These are phyloP conservation scores for Gallinago media DNA, from an alignment of 2,113 vertebrate genomes.

Conservation along the genomic window DNA sequence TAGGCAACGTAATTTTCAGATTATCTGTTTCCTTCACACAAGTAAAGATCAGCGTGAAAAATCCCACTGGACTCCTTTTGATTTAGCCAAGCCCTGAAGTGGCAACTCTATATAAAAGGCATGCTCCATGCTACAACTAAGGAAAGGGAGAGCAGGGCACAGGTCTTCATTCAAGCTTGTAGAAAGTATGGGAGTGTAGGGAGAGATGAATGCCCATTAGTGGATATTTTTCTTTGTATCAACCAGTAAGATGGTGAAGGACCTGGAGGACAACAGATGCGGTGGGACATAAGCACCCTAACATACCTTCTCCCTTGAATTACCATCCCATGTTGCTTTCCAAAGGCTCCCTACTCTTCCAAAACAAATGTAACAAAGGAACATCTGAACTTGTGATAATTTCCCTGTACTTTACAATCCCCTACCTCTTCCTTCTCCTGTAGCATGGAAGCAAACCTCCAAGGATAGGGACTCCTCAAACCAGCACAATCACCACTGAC, in stretches of 20 bases:
- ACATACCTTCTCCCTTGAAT: background rate
- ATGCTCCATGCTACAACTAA: background rate
- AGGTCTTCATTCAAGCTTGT: background rate
- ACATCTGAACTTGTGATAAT: accelerated
- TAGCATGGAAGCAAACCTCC: background rate
- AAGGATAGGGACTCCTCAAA: background rate
- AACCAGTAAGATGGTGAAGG: background rate
- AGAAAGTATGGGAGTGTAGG: background rate
- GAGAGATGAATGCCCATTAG: background rate
- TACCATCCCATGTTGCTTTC: accelerated
- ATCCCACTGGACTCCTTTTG: background rate
- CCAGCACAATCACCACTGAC: background rate
- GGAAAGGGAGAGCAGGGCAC: background rate
- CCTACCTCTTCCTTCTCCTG: background rate
- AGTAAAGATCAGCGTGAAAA: background rate
- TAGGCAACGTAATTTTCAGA: background rate
- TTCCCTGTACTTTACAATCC: background rate
- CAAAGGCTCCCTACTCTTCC: background rate
- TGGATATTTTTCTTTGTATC: background rate
- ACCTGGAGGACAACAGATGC: background rate
- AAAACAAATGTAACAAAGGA: accelerated
- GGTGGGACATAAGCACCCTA: accelerated
- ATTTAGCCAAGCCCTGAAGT: background rate
- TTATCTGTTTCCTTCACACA: background rate
- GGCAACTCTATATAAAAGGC: accelerated